A percentile compares a stretch with the other conserved stretches of the same genome.
Evolutionary conservation across 2,888 invertebrate species (phyloP).

Genomic region (Nebria brevicollis): DNA sequence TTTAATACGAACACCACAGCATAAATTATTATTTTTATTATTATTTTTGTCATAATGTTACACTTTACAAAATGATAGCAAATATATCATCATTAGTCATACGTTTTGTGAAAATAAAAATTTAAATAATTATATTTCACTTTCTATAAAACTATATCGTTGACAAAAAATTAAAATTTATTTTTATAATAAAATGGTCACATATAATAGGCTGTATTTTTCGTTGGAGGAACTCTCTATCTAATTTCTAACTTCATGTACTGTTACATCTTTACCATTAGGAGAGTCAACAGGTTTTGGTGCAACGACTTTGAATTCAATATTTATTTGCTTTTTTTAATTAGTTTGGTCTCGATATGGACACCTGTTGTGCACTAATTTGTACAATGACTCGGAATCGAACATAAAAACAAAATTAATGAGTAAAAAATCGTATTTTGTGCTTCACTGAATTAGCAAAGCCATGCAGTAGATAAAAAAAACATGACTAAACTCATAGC

Average conservation of each 20-base stretch:
- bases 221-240: not conserved
- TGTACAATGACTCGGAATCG: conserved; percentile 18
- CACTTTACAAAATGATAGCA: too few relatives aligned
- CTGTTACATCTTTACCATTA: conserved; percentile 21
- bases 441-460: conserved; percentile 36
- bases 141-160: too few relatives aligned
- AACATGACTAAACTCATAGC: not conserved
- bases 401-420: not conserved
- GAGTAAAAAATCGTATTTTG: conserved; percentile 35
- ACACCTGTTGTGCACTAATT: conserved; percentile 32
- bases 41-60: too few relatives aligned
- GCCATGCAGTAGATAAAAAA: not conserved
- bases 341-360: conserved; percentile 21
- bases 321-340: conserved; percentile 39
- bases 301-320: conserved; percentile 28
- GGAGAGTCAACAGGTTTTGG: conserved; percentile 39
- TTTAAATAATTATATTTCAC: too few relatives aligned
- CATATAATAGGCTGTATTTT: too few relatives aligned
- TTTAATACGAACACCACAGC: too few relatives aligned
- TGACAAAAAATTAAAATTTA: too few relatives aligned
- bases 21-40: too few relatives aligned
- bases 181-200: too few relatives aligned
- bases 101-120: too few relatives aligned
- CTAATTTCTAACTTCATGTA: not conserved
- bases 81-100: too few relatives aligned